Evolutionary conservation across 2,797 vertebrate species (phyloP), one percentile per base, ranked within the genome.

Genomic region (Amniataba percoides): DNA sequence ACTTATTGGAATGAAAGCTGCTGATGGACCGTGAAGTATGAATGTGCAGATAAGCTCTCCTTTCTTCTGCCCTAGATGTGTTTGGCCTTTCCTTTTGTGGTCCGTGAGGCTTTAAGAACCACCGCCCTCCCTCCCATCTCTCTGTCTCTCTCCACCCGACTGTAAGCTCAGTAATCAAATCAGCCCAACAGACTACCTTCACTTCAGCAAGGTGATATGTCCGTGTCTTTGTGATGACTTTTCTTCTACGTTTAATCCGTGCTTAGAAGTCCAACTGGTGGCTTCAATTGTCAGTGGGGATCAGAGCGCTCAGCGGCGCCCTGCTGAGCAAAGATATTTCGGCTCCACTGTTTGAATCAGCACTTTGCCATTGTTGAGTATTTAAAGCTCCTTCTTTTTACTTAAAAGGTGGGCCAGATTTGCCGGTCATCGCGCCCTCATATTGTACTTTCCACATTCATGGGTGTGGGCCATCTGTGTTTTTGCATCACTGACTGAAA

Each of bases 1-100:
- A 40, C 76, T 78, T 58, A 77, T 77, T 82, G 74, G 68, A 91
- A 86, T 84, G 69, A 78, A 90, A 91, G 91, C 80, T 90, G 90
- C 92, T 91, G 88, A 94, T 86, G 71, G 78, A 36, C 65, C 16
- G 4, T 73, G 73, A 83, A 75, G 57, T 49, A 59, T 31, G 83
- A 56, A 51, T 65, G 83, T 74, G 66, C 52, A 57, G 66, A 84
- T 81, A 77, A 64, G 81, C 67, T 74, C 67, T 74, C 59, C 51
- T 87, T 85, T 86, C 71, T 81, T 78, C 63, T 77, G 36, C 23
- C 55, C 43, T 45, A 60, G 31, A 88, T 87, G 71, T 73, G 39
- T 87, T 78, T 70, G 67, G 71, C 31, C 27, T 79, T 70, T 25
- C 56, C 40, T 48, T 69, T 72, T 78, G 31, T 73, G 76, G 25